Conservation (phyloP, 2,113 vertebrate species). For the Megaceryle torquata region DNA sequence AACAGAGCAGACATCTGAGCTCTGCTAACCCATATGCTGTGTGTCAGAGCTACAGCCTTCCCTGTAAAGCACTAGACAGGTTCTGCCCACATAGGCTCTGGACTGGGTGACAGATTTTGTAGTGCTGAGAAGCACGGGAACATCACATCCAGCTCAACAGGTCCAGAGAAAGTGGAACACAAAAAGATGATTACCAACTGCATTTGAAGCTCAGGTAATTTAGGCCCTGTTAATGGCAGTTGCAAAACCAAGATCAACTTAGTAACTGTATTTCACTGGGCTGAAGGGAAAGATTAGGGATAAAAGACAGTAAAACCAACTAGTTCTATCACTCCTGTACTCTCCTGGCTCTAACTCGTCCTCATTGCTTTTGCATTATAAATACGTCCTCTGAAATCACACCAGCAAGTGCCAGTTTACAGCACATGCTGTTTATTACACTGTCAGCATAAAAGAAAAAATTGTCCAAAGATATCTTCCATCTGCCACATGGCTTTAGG, state of each 20-base stretch:
- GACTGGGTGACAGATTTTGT: background rate
- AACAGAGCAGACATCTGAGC: background rate
- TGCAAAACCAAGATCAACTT: background rate
- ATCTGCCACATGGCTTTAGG: background rate
- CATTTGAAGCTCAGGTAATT: background rate
- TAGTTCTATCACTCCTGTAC: background rate
- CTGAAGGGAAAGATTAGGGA: background rate
- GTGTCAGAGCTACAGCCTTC: background rate
- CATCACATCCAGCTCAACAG: background rate
- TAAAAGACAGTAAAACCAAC: background rate
- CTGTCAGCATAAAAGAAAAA: background rate
- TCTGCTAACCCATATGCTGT: background rate
- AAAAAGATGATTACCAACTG: background rate
- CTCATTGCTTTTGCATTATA: background rate
- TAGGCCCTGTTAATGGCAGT: background rate
- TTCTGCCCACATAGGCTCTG: background rate
- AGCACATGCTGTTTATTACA: background rate
- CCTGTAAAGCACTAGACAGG: background rate
- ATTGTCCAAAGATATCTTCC: background rate
- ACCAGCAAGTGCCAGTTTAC: background rate
- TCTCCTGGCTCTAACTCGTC: background rate
- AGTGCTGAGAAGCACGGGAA: background rate
- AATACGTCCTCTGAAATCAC: background rate
- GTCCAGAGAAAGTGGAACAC: background rate
- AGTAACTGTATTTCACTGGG: background rate